Percentiles rank a stretch among this genome's conserved stretches.
Conservation (phyloP, 2,113 vertebrate species). For the Cyprinodon tularosa region DNA sequence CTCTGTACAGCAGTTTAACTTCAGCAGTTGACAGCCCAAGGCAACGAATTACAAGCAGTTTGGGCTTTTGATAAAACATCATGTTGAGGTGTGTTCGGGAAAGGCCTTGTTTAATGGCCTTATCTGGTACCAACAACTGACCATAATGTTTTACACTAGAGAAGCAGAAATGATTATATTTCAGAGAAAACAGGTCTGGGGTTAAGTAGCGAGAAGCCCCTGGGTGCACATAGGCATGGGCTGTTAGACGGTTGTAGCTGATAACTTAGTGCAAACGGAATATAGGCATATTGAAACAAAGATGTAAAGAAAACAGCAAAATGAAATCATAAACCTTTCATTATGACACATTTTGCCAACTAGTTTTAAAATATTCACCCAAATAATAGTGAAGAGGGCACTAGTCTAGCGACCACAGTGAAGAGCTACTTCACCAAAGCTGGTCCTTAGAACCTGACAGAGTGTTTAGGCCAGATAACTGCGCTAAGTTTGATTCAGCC, state of each 20-base stretch:
- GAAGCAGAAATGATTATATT: conserved; percentile 42
- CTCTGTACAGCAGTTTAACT: conserved; percentile 21
- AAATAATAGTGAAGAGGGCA: not conserved
- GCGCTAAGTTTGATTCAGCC: too few relatives aligned
- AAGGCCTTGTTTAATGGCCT: conserved; percentile 14
- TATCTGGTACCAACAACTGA: conserved; percentile 24
- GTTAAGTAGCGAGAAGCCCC: conserved; percentile 28
- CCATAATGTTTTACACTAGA: conserved; percentile 10
- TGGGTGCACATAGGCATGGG: conserved; percentile 9
- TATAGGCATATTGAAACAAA: not conserved
- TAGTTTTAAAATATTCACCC: not conserved
- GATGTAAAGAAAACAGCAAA: not conserved
- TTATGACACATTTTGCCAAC: not conserved
- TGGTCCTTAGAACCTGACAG: too few relatives aligned
- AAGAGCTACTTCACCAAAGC: too few relatives aligned
- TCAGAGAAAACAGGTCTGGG: conserved; percentile 55
- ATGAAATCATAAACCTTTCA: not conserved
- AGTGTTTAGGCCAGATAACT: too few relatives aligned
- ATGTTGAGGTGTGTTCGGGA: conserved; percentile 20
- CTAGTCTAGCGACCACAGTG: not conserved
- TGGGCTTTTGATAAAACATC: conserved; percentile 19
- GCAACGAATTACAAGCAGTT: conserved; percentile 19
- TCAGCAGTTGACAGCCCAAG: conserved; percentile 14
- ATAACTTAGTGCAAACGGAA: not conserved
- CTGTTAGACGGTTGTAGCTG: not conserved